phyloP scores from a whole-genome alignment of 2,888 invertebrate species.

The Oxystoma pomonae region DNA sequence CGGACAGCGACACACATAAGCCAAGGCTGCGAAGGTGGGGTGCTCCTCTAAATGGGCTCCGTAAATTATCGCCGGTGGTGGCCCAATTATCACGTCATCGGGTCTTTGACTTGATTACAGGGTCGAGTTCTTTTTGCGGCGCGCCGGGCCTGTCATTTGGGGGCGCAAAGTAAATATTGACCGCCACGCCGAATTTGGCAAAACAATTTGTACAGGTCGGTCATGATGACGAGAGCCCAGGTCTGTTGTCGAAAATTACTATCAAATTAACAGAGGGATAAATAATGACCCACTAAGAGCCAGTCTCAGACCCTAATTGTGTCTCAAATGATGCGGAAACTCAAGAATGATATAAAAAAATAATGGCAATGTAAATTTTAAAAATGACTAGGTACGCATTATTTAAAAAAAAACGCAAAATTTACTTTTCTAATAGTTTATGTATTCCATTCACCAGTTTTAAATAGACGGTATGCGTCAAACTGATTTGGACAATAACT shows the following conservation, averaged over 20 bases:
- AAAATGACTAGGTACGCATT: too few species aligned
- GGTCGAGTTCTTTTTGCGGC: background rate
- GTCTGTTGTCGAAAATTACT: background rate
- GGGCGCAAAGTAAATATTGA: background rate
- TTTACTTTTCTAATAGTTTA: too few species aligned
- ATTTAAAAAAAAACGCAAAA: too few species aligned
- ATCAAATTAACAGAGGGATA: background rate
- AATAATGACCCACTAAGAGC: background rate
- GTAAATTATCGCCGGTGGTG: background rate
- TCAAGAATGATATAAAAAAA: too few species aligned
- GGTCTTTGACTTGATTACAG: slow-evolving; percentile 1
- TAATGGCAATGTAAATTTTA: too few species aligned
- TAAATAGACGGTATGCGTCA: too few species aligned
- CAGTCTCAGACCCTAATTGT: background rate
- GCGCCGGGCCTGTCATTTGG: background rate
- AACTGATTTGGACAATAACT: too few species aligned
- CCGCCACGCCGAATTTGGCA: slow-evolving; percentile 1
- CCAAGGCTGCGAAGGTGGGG: background rate
- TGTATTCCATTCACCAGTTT: too few species aligned
- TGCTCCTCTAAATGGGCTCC: background rate
- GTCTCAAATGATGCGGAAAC: background rate
- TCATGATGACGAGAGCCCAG: background rate
- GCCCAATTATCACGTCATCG: slow-evolving; percentile 5
- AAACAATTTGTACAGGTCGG: background rate
- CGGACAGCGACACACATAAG: background rate